Percentiles rank a stretch among this genome's conserved stretches.
phyloP scores from a whole-genome alignment of 1,140 invertebrate species.

The Ridgeia piscesae region DNA sequence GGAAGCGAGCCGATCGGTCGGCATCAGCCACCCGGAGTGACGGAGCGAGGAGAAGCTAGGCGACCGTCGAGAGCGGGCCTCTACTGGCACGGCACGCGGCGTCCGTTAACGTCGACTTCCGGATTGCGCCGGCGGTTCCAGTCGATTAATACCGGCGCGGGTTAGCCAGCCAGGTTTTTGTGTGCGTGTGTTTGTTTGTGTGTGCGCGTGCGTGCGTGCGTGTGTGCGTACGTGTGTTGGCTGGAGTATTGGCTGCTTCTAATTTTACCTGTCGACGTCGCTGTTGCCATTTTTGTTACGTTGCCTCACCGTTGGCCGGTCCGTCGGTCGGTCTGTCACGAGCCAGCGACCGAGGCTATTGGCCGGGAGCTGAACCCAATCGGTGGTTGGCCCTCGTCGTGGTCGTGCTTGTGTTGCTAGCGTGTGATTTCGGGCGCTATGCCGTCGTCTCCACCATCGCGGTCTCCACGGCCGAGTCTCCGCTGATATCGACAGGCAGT shows the following conservation, averaged over 20 bases:
- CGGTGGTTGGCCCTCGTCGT: no score
- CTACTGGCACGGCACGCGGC: neutral
- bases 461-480: neutral
- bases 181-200: neutral
- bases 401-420: neutral
- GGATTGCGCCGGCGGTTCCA: neutral
- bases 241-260: neutral
- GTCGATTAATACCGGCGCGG: neutral
- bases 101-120: neutral
- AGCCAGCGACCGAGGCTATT: neutral
- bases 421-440: slow-evolving; percentile 3
- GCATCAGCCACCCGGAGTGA: neutral
- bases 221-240: neutral
- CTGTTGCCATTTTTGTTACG: neutral
- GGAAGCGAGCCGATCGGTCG: neutral
- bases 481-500: neutral
- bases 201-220: neutral
- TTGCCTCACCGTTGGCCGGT: neutral
- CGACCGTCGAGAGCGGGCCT: neutral
- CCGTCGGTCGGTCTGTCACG: neutral
- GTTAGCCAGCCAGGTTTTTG: neutral
- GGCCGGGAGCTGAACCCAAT: no score
- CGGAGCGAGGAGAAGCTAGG: no score
- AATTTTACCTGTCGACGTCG: neutral
- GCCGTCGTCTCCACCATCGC: neutral